Percentiles rank a stretch among this genome's conserved stretches.
Evolutionary conservation across 1,140 invertebrate genomes (phyloP).

Genomic region (fruit fly (Drosophila melanogaster)): Release_6_plus_ISO1_MT NT_037436.4:12089501-12090000

Average conservation of each 20-base stretch:
- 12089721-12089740: background rate
- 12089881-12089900: too few species aligned
- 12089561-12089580: constrained; percentile 72
- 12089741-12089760: background rate
- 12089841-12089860: too few species aligned
- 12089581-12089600: constrained; percentile 25
- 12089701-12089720: background rate
- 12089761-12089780: background rate
- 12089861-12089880: too few species aligned
- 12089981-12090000: background rate
- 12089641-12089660: background rate
- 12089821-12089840: too few species aligned
- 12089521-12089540: constrained; percentile 50
- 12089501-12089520: constrained; percentile 17
- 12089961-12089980: background rate
- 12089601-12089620: background rate
- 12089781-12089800: background rate
- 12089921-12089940: too few species aligned
- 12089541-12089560: constrained; percentile 81
- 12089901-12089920: too few species aligned
- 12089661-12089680: constrained; percentile 34
- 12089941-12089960: too few species aligned
- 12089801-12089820: background rate
- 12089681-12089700: background rate
- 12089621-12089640: background rate